Conservation (phyloP, 2,113 vertebrate species). For the Psilopogon haemacephalus region DNA sequence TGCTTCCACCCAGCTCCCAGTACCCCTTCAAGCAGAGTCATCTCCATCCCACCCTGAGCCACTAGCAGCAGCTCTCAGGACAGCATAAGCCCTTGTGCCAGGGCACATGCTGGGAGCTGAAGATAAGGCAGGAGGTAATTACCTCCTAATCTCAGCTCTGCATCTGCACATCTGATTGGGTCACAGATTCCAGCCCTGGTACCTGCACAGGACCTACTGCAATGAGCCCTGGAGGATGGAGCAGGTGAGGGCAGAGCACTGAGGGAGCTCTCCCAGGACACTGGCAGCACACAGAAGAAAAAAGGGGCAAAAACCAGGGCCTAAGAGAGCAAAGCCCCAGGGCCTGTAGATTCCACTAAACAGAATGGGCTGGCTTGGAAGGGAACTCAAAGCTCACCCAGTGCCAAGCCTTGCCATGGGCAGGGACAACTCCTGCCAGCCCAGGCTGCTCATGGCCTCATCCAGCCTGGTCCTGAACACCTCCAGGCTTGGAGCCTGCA, state of each 20-base stretch:
- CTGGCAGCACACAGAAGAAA: rapidly evolving
- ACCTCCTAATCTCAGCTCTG: neutral
- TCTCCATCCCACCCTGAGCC: neutral
- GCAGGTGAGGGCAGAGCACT: rapidly evolving
- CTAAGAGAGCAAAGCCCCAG: neutral
- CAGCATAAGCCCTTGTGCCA: neutral
- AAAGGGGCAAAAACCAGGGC: neutral
- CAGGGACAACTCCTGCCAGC: no score
- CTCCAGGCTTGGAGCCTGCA: no score
- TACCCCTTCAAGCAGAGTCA: rapidly evolving
- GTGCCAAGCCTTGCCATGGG: no score
- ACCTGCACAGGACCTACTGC: neutral
- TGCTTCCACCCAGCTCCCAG: neutral
- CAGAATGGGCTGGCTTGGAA: no score
- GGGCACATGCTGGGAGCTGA: neutral
- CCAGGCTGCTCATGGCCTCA: no score
- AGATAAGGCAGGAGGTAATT: neutral
- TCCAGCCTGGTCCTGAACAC: no score
- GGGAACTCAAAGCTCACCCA: no score
- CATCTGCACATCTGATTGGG: neutral
- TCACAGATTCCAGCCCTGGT: neutral
- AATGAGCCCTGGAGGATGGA: neutral
- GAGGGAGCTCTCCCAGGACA: neutral
- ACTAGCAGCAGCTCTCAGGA: neutral
- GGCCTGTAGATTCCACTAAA: no score